Evolutionary conservation across 2,888 invertebrate species (phyloP).

Genomic region (Anoncus sp.): DNA sequence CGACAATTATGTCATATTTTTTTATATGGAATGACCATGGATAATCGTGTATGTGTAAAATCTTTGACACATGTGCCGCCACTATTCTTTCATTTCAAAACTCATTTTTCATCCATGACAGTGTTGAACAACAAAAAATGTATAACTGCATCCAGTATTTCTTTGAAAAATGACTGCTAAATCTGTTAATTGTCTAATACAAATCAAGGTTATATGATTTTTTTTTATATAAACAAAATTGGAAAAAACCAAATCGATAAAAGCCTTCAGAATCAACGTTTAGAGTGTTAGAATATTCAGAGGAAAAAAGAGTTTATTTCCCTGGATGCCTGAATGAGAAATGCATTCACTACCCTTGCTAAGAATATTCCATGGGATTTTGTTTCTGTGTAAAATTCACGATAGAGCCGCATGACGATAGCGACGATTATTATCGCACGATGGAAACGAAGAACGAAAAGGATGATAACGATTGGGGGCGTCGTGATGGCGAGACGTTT

Average conservation of each 20-base stretch:
- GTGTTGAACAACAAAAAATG: background rate
- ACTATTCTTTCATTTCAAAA: background rate
- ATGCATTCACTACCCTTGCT: background rate
- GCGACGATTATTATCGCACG: constrained; percentile 33
- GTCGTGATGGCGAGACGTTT: constrained; percentile 26
- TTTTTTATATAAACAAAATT: background rate
- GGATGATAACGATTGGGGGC: constrained; percentile 26
- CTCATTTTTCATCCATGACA: background rate
- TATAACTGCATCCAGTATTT: background rate
- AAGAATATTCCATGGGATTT: constrained; percentile 5
- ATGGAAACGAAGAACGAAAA: constrained; percentile 12
- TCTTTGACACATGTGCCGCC: background rate
- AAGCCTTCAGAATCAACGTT: background rate
- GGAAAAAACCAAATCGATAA: background rate
- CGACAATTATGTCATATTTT: background rate
- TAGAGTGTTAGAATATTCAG: background rate
- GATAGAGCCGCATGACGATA: background rate
- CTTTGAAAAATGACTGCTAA: background rate
- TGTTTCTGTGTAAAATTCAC: constrained; percentile 17
- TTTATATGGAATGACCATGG: background rate
- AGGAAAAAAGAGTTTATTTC: background rate
- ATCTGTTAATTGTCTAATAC: no score
- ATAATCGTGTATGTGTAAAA: background rate
- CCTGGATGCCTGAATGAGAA: background rate
- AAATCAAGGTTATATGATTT: background rate